Evolutionary conservation across 2,888 invertebrate genomes (phyloP).

Genomic region (Tetragnatha montana): DNA sequence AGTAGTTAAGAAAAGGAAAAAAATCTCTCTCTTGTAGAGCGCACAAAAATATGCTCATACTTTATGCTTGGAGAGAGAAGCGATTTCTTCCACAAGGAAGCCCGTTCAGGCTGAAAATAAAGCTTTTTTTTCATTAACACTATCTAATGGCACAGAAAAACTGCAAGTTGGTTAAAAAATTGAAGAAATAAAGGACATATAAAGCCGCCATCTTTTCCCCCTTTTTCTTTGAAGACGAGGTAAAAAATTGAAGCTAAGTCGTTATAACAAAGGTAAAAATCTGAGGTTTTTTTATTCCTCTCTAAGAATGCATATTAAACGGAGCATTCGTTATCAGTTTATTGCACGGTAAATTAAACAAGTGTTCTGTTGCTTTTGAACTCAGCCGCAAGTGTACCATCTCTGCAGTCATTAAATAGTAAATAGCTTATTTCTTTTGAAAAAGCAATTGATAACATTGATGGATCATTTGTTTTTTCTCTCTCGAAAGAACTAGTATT

Average conservation of each 20-base stretch:
- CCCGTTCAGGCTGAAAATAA: neutral
- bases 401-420: neutral
- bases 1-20: neutral
- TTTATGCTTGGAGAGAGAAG: constrained; percentile 6
- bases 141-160: neutral
- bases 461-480: no score
- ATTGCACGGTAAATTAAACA: neutral
- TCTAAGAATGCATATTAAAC: neutral
- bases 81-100: constrained; percentile 1
- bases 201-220: neutral
- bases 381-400: neutral
- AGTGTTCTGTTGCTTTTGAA: neutral
- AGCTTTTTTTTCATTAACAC: neutral
- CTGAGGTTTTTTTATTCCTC: neutral
- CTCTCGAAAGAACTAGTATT: no score
- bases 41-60: constrained; percentile 12
- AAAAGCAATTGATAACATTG: no score
- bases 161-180: neutral
- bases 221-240: neutral
- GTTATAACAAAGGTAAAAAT: constrained; percentile 1
- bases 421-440: no score
- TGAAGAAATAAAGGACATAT: neutral
- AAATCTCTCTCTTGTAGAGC: neutral
- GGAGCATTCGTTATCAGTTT: neutral
- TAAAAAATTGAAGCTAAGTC: neutral